Conservation (phyloP, 2,888 invertebrate genomes). For the Lycophotia porphyrea region DNA sequence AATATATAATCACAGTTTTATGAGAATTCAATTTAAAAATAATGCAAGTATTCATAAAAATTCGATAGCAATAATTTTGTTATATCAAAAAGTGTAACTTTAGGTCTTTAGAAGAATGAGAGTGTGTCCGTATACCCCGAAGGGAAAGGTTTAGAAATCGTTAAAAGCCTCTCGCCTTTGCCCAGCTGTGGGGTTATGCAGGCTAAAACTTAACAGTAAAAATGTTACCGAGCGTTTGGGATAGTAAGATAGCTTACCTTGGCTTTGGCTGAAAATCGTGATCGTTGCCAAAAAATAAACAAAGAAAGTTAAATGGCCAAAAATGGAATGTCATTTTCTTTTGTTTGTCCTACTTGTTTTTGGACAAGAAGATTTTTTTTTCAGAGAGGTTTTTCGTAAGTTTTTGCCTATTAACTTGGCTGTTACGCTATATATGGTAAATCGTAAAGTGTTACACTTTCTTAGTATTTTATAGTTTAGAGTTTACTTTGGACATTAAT, state of each 20-base stretch:
- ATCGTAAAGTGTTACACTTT: neutral
- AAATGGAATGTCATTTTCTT: slow-evolving; percentile 13
- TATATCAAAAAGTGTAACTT: neutral
- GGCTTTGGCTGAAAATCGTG: neutral
- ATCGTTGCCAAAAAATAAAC: slow-evolving; percentile 42
- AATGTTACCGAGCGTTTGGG: neutral
- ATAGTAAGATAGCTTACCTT: neutral
- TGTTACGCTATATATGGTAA: neutral
- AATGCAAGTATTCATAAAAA: neutral
- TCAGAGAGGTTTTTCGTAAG: neutral
- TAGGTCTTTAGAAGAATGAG: neutral
- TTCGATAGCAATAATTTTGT: neutral
- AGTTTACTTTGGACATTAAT: neutral
- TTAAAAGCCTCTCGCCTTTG: too few relatives aligned
- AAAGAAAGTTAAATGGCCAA: slow-evolving; percentile 29
- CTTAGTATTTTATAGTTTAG: neutral
- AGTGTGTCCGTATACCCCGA: neutral
- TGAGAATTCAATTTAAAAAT: neutral
- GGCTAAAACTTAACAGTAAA: neutral
- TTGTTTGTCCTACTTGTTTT: neutral
- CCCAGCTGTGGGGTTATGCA: neutral
- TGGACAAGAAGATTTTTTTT: neutral
- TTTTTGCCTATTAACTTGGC: neutral
- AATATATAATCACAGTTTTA: neutral
- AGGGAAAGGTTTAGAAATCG: neutral